Percentiles rank a stretch among this genome's conserved stretches.
Evolutionary conservation across 2,888 invertebrate genomes (phyloP).

Genomic region (Germaria angustata): DNA sequence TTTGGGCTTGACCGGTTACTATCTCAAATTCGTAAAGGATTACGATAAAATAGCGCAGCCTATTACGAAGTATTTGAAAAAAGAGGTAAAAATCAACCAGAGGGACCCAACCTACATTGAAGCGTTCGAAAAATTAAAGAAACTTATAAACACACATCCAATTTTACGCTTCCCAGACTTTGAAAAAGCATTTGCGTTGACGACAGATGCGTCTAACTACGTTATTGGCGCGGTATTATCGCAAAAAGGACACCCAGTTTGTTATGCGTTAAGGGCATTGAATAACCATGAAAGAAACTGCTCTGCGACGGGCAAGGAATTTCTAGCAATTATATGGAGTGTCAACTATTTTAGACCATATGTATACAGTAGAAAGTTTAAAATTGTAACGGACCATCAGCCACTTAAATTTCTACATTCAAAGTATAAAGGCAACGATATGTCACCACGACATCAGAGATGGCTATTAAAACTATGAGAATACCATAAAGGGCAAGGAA

Average conservation of each 20-base stretch:
- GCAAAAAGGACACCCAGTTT: too few relatives aligned
- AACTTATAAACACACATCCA: neutral
- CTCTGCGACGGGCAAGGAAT: conserved; percentile 35
- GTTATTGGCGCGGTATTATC: conserved; percentile 5
- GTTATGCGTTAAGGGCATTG: neutral
- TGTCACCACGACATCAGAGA: neutral
- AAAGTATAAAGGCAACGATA: conserved; percentile 48
- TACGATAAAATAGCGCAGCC: too few relatives aligned
- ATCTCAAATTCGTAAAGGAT: neutral
- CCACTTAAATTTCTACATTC: conserved; percentile 50
- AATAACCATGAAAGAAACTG: conserved; percentile 17
- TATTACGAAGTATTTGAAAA: neutral
- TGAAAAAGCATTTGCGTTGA: neutral
- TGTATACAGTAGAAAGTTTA: conserved; percentile 37
- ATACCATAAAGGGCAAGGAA: conserved; percentile 34
- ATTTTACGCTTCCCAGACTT: conserved; percentile 5
- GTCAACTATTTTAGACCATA: conserved; percentile 37
- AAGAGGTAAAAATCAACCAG: neutral
- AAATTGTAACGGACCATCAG: conserved; percentile 41
- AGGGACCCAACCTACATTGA: conserved; percentile 8
- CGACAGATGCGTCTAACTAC: conserved; percentile 1
- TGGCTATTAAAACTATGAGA: neutral
- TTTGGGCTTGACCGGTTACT: neutral
- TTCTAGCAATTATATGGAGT: conserved; percentile 38
- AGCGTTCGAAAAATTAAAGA: conserved; percentile 18